phyloP scores from a whole-genome alignment of 2,888 invertebrate species.

The Polydrusus pterygomalis region DNA sequence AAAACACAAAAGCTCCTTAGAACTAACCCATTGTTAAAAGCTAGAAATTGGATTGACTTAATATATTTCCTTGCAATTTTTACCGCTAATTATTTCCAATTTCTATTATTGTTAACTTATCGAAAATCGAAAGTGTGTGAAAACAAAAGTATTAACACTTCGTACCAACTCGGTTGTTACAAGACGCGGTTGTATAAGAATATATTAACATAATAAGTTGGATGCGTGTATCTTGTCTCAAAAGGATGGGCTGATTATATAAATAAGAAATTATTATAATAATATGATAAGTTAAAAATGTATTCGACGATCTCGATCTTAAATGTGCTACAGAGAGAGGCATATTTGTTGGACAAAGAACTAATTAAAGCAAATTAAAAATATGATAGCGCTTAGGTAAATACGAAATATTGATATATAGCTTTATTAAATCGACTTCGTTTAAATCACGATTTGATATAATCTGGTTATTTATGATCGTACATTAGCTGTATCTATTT shows the following conservation, averaged over 20 bases:
- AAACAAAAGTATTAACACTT: slow-evolving; percentile 25
- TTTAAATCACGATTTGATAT: too few species aligned
- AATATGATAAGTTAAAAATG: slow-evolving; percentile 4
- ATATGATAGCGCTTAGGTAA: too few species aligned
- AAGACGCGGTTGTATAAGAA: slow-evolving; percentile 25
- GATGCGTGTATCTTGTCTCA: slow-evolving; percentile 5
- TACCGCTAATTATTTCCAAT: slow-evolving; percentile 1
- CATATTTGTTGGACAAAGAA: too few species aligned
- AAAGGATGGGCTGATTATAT: slow-evolving; percentile 15
- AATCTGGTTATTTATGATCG: too few species aligned
- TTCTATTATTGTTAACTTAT: slow-evolving; percentile 24
- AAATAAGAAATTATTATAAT: slow-evolving; percentile 3
- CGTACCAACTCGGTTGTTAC: slow-evolving; percentile 18
- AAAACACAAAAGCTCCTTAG: too few species aligned
- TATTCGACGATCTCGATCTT: too few species aligned
- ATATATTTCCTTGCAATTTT: neutral
- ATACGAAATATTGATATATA: too few species aligned
- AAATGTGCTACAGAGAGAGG: too few species aligned
- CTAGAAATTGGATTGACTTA: neutral
- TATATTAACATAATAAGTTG: slow-evolving; percentile 11
- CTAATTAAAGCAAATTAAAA: too few species aligned
- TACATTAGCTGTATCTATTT: too few species aligned
- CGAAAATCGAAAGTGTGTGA: slow-evolving; percentile 18
- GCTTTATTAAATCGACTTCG: too few species aligned
- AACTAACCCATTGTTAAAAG: too few species aligned